Percentiles rank a stretch among this genome's conserved stretches.
Evolutionary conservation across 2,113 vertebrate genomes (phyloP).

Genomic region (Progne subis): DNA sequence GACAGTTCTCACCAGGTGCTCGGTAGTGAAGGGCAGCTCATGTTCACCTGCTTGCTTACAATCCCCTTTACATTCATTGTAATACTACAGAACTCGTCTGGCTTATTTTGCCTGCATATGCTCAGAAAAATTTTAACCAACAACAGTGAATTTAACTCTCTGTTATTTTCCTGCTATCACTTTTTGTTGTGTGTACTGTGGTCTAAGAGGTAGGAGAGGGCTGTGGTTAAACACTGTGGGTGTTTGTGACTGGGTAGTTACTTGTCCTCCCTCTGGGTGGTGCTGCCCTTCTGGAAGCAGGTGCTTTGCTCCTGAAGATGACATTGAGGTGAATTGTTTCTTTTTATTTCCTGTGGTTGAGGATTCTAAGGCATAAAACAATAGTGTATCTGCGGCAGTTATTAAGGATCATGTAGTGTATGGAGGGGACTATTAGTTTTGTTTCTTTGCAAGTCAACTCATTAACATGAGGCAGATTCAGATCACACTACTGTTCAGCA

Average conservation of each 20-base stretch:
- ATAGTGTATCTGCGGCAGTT: not conserved
- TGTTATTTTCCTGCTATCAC: not conserved
- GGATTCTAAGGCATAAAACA: not conserved
- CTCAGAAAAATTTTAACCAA: not conserved
- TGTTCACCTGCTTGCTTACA: not conserved
- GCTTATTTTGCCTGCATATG: not conserved
- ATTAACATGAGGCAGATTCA: not conserved
- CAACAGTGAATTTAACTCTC: not conserved
- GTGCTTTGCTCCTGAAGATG: not conserved
- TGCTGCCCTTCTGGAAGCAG: not conserved
- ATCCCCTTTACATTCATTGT: not conserved
- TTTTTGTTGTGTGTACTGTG: not conserved
- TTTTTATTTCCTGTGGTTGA: not conserved
- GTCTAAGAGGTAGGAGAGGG: not conserved
- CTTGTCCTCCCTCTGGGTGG: not conserved
- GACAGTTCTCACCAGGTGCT: not conserved
- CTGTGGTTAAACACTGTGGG: not conserved
- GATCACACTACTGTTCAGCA: too few relatives aligned
- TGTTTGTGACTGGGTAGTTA: not conserved
- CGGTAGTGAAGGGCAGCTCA: fast-evolving
- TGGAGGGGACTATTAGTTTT: not conserved
- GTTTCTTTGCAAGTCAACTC: not conserved
- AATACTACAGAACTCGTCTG: not conserved
- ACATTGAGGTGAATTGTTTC: not conserved
- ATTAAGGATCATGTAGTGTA: not conserved